These are phyloP conservation scores for Ectemnius lituratus DNA, from an alignment of 2,888 invertebrate genomes.

Conservation along the genomic window DNA sequence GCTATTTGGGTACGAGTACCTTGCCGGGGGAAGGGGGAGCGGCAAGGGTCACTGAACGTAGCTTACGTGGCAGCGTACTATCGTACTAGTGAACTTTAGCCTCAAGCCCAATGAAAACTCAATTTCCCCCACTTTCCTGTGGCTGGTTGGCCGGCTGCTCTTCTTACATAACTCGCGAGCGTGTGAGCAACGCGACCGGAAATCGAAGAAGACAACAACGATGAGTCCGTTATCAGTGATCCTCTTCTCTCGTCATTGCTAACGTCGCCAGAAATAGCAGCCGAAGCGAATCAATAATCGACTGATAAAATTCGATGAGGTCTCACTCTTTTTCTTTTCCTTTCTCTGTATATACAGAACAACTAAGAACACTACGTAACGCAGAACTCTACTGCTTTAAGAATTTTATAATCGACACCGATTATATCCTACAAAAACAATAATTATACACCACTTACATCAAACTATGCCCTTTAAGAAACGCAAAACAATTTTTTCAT, in stretches of 20 bases:
- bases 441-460: too few species aligned
- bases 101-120: constrained; percentile 26
- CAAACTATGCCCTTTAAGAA: too few species aligned
- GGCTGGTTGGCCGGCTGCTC: too few species aligned
- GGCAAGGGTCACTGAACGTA: constrained; percentile 43
- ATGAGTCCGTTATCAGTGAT: constrained; percentile 36
- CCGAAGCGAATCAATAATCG: not conserved
- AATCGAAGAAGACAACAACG: constrained; percentile 40
- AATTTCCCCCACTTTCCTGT: constrained; percentile 9
- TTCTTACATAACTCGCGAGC: constrained; percentile 41
- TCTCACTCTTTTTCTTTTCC: not conserved
- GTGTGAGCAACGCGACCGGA: constrained; percentile 38
- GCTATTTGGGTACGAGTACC: too few species aligned
- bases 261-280: not conserved
- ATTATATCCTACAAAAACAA: too few species aligned
- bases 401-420: too few species aligned
- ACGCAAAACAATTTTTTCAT: too few species aligned
- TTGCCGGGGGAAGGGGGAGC: too few species aligned
- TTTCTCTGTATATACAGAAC: not conserved
- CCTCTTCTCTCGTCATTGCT: constrained; percentile 6
- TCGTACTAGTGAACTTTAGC: constrained; percentile 19
- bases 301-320: not conserved
- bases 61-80: constrained; percentile 18
- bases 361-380: too few species aligned
- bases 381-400: too few species aligned